These are phyloP conservation scores for Drosophila nigrodunni DNA, from an alignment of 1,140 invertebrate genomes.

Conservation along the genomic window DNA sequence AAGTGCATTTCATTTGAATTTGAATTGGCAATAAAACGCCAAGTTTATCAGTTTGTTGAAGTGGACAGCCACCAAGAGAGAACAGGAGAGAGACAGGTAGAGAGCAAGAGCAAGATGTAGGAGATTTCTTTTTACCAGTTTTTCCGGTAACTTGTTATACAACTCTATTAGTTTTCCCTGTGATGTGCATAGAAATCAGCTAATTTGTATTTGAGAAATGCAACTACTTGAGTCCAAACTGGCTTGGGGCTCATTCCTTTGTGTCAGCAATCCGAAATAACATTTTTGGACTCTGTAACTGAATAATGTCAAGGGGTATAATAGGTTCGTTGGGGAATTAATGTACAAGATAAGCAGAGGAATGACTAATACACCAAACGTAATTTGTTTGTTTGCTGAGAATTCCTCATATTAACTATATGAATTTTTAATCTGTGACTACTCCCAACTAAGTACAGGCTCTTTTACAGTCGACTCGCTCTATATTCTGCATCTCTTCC, in stretches of 20 bases:
- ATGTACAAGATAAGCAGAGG: no score
- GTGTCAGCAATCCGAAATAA: conserved; percentile 2
- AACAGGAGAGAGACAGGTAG: not conserved
- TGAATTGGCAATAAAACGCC: conserved; percentile 72
- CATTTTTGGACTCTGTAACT: no score
- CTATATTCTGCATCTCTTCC: not conserved
- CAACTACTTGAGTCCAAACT: conserved; percentile 8
- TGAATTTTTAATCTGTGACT: no score
- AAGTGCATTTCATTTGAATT: conserved; percentile 44
- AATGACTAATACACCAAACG: no score
- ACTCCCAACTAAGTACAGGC: no score
- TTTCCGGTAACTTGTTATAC: conserved; percentile 69
- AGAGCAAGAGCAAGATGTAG: not conserved
- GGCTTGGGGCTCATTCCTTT: conserved; percentile 12
- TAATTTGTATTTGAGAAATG: conserved; percentile 60
- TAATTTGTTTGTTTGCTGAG: no score
- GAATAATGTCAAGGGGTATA: no score
- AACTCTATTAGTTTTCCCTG: conserved; percentile 77
- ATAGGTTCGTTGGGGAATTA: no score
- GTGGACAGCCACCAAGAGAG: conserved; percentile 7
- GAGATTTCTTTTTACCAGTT: conserved; percentile 58
- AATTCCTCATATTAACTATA: no score
- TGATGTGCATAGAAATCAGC: conserved; percentile 72
- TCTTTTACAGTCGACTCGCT: no score
- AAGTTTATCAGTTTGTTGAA: conserved; percentile 77